phyloP scores from a whole-genome alignment of 2,113 vertebrate species.

The Nansenia antarctica region DNA sequence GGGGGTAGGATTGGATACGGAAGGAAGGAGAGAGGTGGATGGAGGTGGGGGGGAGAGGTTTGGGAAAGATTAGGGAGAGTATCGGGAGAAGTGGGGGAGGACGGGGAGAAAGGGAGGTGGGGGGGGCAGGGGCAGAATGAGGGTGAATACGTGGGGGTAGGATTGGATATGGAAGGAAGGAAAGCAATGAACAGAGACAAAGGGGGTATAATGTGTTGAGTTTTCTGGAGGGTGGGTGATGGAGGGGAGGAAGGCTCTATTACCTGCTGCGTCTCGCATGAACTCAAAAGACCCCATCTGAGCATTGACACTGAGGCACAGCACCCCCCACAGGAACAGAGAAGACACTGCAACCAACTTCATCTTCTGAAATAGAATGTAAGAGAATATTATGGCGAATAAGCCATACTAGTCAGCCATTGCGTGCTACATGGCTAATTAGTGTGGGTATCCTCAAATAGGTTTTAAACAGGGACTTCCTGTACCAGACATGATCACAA shows the following conservation, averaged over 20 bases:
- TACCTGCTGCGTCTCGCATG: constrained; percentile 59
- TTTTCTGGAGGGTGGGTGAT: neutral
- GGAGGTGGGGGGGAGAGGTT: neutral
- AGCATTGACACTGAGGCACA: constrained; percentile 44
- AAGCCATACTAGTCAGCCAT: no score
- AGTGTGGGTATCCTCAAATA: no score
- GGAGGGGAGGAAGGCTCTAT: neutral
- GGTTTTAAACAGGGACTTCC: no score
- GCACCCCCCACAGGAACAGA: constrained; percentile 58
- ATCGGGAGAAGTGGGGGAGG: neutral
- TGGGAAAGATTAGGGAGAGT: neutral
- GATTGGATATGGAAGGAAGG: neutral
- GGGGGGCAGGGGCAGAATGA: neutral
- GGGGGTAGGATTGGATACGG: neutral
- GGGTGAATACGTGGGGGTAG: neutral
- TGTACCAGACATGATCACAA: no score
- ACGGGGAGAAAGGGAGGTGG: neutral
- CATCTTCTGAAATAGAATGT: constrained; percentile 22
- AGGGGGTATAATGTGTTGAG: neutral
- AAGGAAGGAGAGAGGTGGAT: neutral
- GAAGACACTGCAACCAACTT: constrained; percentile 46
- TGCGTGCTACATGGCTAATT: neutral
- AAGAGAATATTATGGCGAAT: neutral
- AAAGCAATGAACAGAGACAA: neutral
- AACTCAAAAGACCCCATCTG: constrained; percentile 8